Percentiles rank a stretch among this genome's conserved stretches.
phyloP scores from a whole-genome alignment of 1,140 invertebrate species.

The Leptopilina boulardi region DNA sequence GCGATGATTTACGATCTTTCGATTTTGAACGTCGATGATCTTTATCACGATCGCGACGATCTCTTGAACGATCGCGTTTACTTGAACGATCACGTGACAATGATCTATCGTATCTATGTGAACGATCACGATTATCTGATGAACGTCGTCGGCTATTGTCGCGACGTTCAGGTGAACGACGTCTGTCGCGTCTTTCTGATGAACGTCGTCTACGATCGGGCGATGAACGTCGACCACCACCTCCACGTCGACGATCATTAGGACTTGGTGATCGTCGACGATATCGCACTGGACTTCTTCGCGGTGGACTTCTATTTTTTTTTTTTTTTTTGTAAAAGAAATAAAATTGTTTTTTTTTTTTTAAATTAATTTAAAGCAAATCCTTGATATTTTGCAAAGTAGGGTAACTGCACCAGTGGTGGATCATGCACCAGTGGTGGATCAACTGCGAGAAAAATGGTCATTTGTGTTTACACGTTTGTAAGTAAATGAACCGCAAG shows the following conservation, averaged over 20 bases:
- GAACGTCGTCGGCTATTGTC: constrained; percentile 78
- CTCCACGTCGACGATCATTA: constrained; percentile 63
- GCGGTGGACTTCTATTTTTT: constrained; percentile 62
- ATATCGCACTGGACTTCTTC: constrained; percentile 68
- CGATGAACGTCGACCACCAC: constrained; percentile 67
- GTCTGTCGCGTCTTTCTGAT: constrained; percentile 68
- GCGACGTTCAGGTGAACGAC: constrained; percentile 66
- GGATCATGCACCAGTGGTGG: too few relatives aligned
- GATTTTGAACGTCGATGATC: constrained; percentile 68
- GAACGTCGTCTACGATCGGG: constrained; percentile 71
- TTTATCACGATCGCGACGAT: constrained; percentile 66
- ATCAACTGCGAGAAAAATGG: too few relatives aligned
- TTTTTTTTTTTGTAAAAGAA: background rate
- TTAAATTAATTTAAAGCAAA: too few relatives aligned
- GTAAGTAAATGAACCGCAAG: too few relatives aligned
- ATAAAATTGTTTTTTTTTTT: background rate
- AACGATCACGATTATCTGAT: constrained; percentile 67
- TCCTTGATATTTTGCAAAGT: too few relatives aligned
- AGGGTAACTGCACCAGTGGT: too few relatives aligned
- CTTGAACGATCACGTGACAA: constrained; percentile 70
- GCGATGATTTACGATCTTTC: constrained; percentile 62
- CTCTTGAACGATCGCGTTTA: constrained; percentile 68
- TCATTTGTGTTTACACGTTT: too few relatives aligned
- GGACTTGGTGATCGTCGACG: constrained; percentile 71
- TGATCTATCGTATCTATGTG: constrained; percentile 70